Percentiles rank a stretch among this genome's conserved stretches.
These are phyloP conservation scores for Apis florea DNA, from an alignment of 1,140 invertebrate genomes.

Conservation along the genomic window DNA sequence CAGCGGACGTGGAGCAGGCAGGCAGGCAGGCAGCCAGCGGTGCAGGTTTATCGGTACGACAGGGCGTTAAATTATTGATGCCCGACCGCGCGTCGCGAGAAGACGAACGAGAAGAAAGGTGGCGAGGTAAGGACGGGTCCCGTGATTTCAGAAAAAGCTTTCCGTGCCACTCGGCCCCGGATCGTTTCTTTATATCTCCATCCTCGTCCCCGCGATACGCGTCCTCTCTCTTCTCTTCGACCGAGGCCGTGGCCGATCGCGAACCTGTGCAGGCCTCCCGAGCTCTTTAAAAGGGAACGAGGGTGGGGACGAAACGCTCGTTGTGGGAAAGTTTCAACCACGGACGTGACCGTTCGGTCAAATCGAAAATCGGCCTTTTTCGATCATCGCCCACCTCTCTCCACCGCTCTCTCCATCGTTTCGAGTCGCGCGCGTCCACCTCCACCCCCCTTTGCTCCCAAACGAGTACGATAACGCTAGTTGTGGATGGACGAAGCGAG, in stretches of 20 bases:
- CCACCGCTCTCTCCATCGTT: neutral
- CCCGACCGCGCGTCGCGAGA: slow-evolving; percentile 61
- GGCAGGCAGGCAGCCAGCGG: slow-evolving; percentile 14
- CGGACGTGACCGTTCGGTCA: neutral
- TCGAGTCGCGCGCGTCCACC: neutral
- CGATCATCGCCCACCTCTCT: neutral
- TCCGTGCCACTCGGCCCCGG: slow-evolving; percentile 62
- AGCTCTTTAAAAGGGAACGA: slow-evolving; percentile 64
- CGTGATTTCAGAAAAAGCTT: slow-evolving; percentile 72
- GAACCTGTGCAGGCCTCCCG: slow-evolving; percentile 20
- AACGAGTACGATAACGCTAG: neutral
- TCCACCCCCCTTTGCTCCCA: neutral
- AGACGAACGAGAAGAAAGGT: slow-evolving; percentile 47
- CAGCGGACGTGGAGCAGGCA: no score
- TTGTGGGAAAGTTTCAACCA: slow-evolving; percentile 60
- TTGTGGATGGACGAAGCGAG: neutral
- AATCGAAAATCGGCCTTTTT: neutral
- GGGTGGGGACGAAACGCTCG: slow-evolving; percentile 48
- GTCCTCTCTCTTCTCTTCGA: slow-evolving; percentile 19
- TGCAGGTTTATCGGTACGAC: slow-evolving; percentile 67
- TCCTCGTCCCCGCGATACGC: slow-evolving; percentile 45
- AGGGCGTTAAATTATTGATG: slow-evolving; percentile 76
- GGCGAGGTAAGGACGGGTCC: slow-evolving; percentile 54
- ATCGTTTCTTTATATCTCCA: slow-evolving; percentile 55
- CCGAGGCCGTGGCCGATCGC: neutral